Percentiles rank a stretch among this genome's conserved stretches.
These are phyloP conservation scores for Pterophyllum scalare DNA, from an alignment of 2,113 vertebrate species.

Conservation along the genomic window DNA sequence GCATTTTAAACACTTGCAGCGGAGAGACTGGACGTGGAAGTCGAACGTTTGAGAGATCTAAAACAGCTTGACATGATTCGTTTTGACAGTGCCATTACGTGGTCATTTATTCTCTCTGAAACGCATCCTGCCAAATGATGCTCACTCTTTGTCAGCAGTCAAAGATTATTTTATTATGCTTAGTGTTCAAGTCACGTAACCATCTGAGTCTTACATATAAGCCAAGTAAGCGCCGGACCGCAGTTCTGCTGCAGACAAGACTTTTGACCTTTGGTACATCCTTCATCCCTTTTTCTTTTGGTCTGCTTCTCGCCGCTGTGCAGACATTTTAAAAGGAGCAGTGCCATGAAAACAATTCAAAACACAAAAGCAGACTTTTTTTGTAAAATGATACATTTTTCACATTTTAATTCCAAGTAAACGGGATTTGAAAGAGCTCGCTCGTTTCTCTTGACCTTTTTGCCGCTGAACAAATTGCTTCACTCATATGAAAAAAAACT, in stretches of 20 bases:
- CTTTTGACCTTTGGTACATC: constrained; percentile 25
- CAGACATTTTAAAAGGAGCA: background rate
- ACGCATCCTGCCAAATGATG: constrained; percentile 22
- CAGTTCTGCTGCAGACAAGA: background rate
- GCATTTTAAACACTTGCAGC: constrained; percentile 56
- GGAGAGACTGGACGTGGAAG: background rate
- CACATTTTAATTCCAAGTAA: constrained; percentile 11
- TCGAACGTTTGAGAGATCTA: constrained; percentile 16
- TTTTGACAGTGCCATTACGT: constrained; percentile 41
- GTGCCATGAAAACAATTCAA: background rate
- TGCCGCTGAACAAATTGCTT: constrained; percentile 33
- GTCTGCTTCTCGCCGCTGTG: background rate
- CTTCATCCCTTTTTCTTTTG: background rate
- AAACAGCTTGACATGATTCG: constrained; percentile 32
- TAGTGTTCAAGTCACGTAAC: constrained; percentile 9
- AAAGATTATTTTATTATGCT: constrained; percentile 10
- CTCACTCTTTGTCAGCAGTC: constrained; percentile 21
- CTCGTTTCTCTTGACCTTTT: constrained; percentile 42
- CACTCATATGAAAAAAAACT: background rate
- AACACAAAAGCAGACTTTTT: background rate
- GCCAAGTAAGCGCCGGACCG: background rate
- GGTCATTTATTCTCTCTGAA: constrained; percentile 28
- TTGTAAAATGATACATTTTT: background rate
- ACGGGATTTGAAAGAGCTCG: constrained; percentile 30
- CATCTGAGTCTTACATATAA: background rate